Evolutionary conservation across 2,797 vertebrate genomes (phyloP).

Genomic region (Pachyuromys duprasi): DNA sequence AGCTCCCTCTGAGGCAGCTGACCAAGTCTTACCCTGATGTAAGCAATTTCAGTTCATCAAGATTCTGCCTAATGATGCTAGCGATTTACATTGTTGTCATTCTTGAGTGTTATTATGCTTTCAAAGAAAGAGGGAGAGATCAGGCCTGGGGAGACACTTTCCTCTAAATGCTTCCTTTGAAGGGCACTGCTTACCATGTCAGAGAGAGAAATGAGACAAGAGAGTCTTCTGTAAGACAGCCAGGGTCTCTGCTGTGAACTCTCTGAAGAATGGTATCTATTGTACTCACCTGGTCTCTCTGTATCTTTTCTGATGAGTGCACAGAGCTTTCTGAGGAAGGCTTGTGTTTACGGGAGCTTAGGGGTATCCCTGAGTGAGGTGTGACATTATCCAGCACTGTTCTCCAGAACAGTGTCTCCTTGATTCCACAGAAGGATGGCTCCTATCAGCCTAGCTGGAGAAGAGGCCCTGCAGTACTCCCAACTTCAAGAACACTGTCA

Average conservation of each 20-base stretch:
- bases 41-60: slow-evolving; percentile 74
- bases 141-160: slow-evolving; percentile 70
- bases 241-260: background rate
- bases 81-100: slow-evolving; percentile 81
- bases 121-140: slow-evolving; percentile 73
- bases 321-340: background rate
- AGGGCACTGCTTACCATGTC: slow-evolving; percentile 55
- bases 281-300: background rate
- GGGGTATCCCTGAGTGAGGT: background rate
- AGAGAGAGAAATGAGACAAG: slow-evolving; percentile 35
- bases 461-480: background rate
- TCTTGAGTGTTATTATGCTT: slow-evolving; percentile 77
- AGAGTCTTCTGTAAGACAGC: slow-evolving; percentile 24
- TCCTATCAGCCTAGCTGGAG: background rate
- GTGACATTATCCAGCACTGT: background rate
- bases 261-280: slow-evolving; percentile 52
- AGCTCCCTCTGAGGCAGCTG: slow-evolving; percentile 76
- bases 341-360: background rate
- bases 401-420: background rate
- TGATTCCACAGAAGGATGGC: background rate
- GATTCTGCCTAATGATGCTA: slow-evolving; percentile 74
- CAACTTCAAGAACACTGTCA: background rate
- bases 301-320: background rate
- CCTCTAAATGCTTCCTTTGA: slow-evolving; percentile 79
- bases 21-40: slow-evolving; percentile 75